phyloP scores from a whole-genome alignment of 2,797 vertebrate species.

The Discoglossus pictus region DNA sequence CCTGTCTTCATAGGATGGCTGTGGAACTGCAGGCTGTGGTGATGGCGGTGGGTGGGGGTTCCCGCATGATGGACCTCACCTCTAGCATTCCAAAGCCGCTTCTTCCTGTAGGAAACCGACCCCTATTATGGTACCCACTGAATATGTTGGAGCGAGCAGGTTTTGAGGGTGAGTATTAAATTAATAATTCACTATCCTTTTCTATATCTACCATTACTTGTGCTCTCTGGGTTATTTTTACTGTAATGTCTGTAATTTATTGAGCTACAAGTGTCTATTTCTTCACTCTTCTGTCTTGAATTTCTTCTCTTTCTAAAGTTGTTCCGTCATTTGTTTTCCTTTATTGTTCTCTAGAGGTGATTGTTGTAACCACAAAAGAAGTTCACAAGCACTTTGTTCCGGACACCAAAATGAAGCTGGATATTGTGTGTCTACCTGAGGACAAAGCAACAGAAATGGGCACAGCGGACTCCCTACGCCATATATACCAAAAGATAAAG shows the following conservation, averaged over 20 bases:
- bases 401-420: conserved; percentile 88
- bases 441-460: conserved; percentile 95
- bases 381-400: conserved; percentile 88
- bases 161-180: conserved; percentile 87
- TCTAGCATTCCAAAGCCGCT: conserved; percentile 92
- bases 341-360: conserved; percentile 80
- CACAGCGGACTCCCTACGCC: conserved; percentile 89
- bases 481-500: conserved; percentile 95
- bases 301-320: background rate
- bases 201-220: background rate
- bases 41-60: conserved; percentile 95
- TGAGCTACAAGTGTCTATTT: too few species aligned
- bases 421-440: conserved; percentile 89
- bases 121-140: conserved; percentile 95
- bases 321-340: too few species aligned
- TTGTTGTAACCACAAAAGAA: conserved; percentile 93
- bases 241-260: too few species aligned
- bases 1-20: conserved; percentile 54
- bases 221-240: too few species aligned
- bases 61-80: conserved; percentile 95
- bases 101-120: conserved; percentile 93
- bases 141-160: conserved; percentile 92
- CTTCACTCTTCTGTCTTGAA: background rate
- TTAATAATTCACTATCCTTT: too few species aligned
- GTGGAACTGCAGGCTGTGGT: conserved; percentile 98